Percentiles rank a stretch among this genome's conserved stretches.
These are phyloP conservation scores for Aporophyla nigra DNA, from an alignment of 2,888 invertebrate genomes.

Conservation along the genomic window DNA sequence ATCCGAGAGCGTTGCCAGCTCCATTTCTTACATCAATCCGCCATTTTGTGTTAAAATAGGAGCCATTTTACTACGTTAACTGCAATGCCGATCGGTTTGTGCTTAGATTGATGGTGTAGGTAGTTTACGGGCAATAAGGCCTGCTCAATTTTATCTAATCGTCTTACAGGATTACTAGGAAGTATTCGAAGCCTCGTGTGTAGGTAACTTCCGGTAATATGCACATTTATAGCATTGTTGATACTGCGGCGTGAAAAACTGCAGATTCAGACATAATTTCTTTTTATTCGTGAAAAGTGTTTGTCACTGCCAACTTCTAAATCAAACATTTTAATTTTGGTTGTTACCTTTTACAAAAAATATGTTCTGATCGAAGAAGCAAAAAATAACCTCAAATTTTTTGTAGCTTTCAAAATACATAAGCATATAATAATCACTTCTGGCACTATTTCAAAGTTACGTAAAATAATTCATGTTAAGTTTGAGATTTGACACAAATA, in stretches of 20 bases:
- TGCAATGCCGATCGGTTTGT: constrained; percentile 41
- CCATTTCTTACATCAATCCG: constrained; percentile 54
- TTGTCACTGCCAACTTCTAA: background rate
- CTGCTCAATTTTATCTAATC: constrained; percentile 53
- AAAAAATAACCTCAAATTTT: background rate
- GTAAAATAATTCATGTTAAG: background rate
- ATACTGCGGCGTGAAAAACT: background rate
- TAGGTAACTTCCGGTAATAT: constrained; percentile 15
- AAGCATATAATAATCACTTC: background rate
- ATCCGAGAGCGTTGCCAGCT: constrained; percentile 35
- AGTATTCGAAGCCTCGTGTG: constrained; percentile 21
- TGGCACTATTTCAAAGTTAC: background rate
- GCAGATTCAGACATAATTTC: background rate
- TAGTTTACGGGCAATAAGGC: constrained; percentile 39
- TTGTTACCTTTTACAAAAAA: background rate
- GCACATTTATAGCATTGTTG: background rate
- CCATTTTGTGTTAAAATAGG: constrained; percentile 56
- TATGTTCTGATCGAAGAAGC: background rate
- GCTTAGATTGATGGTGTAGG: constrained; percentile 43
- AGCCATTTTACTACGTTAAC: constrained; percentile 44
- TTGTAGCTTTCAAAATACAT: background rate
- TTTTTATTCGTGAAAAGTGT: background rate
- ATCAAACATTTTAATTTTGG: background rate
- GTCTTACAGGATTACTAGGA: constrained; percentile 39
- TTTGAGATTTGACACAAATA: background rate